Conservation (phyloP, 2,113 vertebrate genomes). For the Channa maculata region DNA sequence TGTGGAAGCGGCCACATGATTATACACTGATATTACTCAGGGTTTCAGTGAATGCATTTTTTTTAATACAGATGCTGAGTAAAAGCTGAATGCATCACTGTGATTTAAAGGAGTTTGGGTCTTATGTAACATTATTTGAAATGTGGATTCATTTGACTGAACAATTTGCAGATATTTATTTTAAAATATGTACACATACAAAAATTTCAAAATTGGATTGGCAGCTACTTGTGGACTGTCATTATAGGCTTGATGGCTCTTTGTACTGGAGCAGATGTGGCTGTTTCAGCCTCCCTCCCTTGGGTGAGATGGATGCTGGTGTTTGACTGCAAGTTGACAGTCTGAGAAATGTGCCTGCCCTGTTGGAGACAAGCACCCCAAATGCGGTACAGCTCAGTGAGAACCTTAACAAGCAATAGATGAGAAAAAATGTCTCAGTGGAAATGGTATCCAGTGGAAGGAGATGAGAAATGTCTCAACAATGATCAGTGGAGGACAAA, state of each 20-base stretch:
- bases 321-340: conserved; percentile 44
- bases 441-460: conserved; percentile 33
- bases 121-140: background rate
- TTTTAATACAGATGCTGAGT: background rate
- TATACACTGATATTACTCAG: conserved; percentile 43
- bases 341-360: conserved; percentile 40
- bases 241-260: background rate
- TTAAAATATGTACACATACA: background rate
- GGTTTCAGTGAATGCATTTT: conserved; percentile 9
- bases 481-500: conserved; percentile 36
- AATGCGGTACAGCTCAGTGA: conserved; percentile 36
- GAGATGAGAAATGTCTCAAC: conserved; percentile 40
- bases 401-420: conserved; percentile 45
- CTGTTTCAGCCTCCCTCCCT: conserved; percentile 10
- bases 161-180: background rate
- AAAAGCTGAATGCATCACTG: background rate
- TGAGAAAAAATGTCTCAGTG: conserved; percentile 34
- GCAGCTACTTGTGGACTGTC: background rate
- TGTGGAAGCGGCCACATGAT: conserved; percentile 62
- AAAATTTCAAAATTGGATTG: background rate
- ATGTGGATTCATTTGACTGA: conserved; percentile 4
- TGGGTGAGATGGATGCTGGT: conserved; percentile 5
- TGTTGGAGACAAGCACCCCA: conserved; percentile 19
- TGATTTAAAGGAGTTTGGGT: background rate
- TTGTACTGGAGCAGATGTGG: background rate